Percentiles rank a stretch among this genome's conserved stretches.
Conservation (phyloP, 2,888 invertebrate genomes). For the Metallyticus violacea region DNA sequence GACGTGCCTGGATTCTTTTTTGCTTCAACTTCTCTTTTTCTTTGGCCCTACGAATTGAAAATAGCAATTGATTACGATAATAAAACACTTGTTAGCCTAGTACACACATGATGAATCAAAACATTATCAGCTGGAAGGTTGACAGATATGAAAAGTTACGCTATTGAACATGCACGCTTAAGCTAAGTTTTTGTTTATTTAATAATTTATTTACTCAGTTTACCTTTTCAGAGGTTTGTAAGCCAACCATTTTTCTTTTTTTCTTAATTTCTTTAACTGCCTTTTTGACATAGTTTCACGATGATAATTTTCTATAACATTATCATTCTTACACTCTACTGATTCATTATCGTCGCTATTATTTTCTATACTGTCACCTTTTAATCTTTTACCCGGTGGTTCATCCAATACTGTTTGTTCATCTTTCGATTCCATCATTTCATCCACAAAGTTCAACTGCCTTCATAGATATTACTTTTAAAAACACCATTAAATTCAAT, state of each 20-base stretch:
- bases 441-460: not conserved
- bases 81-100: slow-evolving; percentile 1
- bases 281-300: slow-evolving; percentile 50
- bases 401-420: not conserved
- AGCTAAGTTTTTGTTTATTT: no score
- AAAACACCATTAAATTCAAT: no score
- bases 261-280: slow-evolving; percentile 65
- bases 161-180: not conserved
- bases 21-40: slow-evolving; percentile 71
- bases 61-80: not conserved
- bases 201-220: not conserved
- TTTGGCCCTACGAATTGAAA: slow-evolving; percentile 47
- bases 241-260: slow-evolving; percentile 70
- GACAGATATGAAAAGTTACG: no score
- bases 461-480: not conserved
- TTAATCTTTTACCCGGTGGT: slow-evolving; percentile 1
- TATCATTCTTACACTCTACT: not conserved
- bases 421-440: no score
- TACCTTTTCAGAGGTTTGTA: slow-evolving; percentile 65
- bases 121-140: no score
- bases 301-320: not conserved
- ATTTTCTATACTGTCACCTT: not conserved
- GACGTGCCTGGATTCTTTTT: slow-evolving; percentile 65
- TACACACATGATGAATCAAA: not conserved
- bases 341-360: not conserved